Evolutionary conservation across 1,140 invertebrate species (phyloP).

Genomic region (Hesperophylax magnus): DNA sequence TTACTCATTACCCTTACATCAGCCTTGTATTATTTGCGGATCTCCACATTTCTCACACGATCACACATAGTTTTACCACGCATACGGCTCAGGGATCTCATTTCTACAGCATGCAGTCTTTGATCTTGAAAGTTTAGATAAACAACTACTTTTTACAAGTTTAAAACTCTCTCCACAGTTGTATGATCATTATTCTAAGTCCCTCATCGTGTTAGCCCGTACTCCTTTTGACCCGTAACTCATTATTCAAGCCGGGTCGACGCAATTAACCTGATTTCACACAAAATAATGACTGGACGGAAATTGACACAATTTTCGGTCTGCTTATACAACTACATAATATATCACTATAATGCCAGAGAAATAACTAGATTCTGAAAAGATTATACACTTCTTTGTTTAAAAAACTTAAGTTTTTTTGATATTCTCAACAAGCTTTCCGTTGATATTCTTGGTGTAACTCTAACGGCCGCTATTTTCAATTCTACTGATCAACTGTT

Average conservation of each 20-base stretch:
- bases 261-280: slow-evolving; percentile 8
- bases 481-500: too few relatives aligned
- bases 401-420: not conserved
- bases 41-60: too few relatives aligned
- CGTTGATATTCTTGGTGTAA: too few relatives aligned
- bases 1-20: too few relatives aligned
- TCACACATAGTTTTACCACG: too few relatives aligned
- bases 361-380: not conserved
- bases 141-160: not conserved
- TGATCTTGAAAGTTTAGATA: not conserved
- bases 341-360: not conserved
- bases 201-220: not conserved
- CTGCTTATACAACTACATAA: not conserved
- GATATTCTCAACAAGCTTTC: not conserved
- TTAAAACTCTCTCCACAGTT: not conserved
- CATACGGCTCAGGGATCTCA: too few relatives aligned
- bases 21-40: too few relatives aligned
- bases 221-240: not conserved
- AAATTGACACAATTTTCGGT: not conserved
- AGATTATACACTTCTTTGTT: too few relatives aligned
- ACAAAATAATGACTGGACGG: not conserved
- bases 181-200: not conserved
- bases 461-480: too few relatives aligned
- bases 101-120: too few relatives aligned
- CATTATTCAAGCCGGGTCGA: slow-evolving; percentile 15